Conservation (phyloP, 2,797 vertebrate species). For the Tympanoctomys barrerae region DNA sequence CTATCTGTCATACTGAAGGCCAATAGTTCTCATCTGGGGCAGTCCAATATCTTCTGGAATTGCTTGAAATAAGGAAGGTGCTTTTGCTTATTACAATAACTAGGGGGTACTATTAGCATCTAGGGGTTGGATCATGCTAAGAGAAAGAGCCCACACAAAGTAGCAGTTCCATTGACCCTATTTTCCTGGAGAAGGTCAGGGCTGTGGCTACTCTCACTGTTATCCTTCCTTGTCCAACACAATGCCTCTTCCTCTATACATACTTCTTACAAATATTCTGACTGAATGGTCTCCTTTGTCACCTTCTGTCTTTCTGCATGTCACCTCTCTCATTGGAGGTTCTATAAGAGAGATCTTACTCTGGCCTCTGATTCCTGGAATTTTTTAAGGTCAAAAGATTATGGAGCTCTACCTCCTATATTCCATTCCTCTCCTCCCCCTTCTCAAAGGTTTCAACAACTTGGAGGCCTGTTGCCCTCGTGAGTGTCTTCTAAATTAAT, state of each 20-base stretch:
- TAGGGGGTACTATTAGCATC: not conserved
- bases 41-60: not conserved
- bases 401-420: not conserved
- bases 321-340: not conserved
- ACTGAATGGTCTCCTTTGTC: not conserved
- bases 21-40: not conserved
- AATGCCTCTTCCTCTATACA: not conserved
- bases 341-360: not conserved
- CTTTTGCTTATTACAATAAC: not conserved
- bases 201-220: not conserved
- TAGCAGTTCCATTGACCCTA: not conserved
- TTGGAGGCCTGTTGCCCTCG: not conserved
- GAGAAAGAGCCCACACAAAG: not conserved
- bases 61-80: not conserved
- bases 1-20: not conserved
- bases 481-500: conserved; percentile 10
- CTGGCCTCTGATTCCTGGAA: not conserved
- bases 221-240: not conserved
- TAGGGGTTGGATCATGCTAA: not conserved
- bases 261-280: not conserved
- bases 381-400: not conserved
- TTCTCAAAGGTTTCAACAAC: not conserved
- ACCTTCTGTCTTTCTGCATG: not conserved
- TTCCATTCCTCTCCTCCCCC: not conserved
- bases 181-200: not conserved